Conservation (phyloP, 2,113 vertebrate genomes). For the Nerophis ophidion region DNA sequence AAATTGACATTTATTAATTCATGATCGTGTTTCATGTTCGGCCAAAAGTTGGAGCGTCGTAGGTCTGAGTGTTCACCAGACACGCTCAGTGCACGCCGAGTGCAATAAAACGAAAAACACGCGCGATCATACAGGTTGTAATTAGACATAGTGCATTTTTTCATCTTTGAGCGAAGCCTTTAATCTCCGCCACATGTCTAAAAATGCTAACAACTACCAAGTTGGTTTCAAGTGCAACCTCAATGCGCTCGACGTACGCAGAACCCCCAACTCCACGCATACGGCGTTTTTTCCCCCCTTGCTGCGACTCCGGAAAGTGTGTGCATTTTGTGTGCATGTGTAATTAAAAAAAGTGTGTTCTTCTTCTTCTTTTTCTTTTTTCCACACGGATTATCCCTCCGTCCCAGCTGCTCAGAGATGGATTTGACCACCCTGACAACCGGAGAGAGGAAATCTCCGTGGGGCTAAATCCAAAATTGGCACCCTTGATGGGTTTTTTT, state of each 20-base stretch:
- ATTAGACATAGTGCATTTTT: conserved; percentile 70
- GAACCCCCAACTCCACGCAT: no score
- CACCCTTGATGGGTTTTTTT: conserved; percentile 50
- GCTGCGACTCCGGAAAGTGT: conserved; percentile 11
- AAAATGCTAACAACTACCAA: conserved; percentile 60
- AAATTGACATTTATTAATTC: no score
- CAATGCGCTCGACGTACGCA: conserved; percentile 5
- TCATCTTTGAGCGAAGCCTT: conserved; percentile 61
- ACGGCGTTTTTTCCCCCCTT: background rate
- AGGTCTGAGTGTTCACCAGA: no score
- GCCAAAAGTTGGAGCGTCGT: no score
- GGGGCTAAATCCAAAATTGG: conserved; percentile 67
- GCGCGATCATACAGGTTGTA: conserved; percentile 49
- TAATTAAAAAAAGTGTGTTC: conserved; percentile 73
- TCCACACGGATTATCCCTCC: conserved; percentile 68
- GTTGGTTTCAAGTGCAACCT: conserved; percentile 47
- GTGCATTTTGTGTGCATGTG: conserved; percentile 43
- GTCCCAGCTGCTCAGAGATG: conserved; percentile 71
- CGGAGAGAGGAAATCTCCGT: conserved; percentile 67
- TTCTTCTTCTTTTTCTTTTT: conserved; percentile 59
- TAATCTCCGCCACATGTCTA: conserved; percentile 69
- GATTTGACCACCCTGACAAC: conserved; percentile 67
- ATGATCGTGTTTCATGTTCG: no score
- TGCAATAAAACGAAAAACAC: conserved; percentile 8
- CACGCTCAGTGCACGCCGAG: no score